A percentile compares a stretch with the other conserved stretches of the same genome.
phyloP scores from a whole-genome alignment of 2,888 invertebrate species.

The Dyspetes luteomarginatus region DNA sequence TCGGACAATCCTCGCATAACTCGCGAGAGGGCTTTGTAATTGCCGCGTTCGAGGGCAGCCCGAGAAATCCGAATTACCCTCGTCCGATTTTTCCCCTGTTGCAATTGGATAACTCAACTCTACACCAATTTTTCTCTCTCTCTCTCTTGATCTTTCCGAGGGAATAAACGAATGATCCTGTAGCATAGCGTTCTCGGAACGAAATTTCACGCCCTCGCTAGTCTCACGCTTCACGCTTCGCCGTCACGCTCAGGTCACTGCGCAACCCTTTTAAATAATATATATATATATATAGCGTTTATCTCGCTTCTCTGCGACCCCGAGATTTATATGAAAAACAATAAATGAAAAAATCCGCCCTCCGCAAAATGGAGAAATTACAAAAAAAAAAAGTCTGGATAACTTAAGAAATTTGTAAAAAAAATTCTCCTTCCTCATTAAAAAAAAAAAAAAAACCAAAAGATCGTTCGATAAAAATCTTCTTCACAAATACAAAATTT shows the following conservation, averaged over 20 bases:
- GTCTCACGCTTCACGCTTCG: constrained; percentile 30
- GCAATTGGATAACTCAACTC: constrained; percentile 54
- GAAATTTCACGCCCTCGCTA: constrained; percentile 57
- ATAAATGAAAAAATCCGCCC: constrained; percentile 1
- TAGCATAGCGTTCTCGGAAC: constrained; percentile 49
- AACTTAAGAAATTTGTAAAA: too few species aligned
- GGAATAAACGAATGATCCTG: constrained; percentile 38
- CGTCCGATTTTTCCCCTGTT: constrained; percentile 11
- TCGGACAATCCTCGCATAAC: neutral
- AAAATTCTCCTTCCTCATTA: too few species aligned
- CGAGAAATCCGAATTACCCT: constrained; percentile 45
- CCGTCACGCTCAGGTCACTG: constrained; percentile 51
- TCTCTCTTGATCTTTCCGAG: constrained; percentile 8
- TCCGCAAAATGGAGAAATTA: constrained; percentile 30
- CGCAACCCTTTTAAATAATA: constrained; percentile 41
- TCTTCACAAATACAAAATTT: too few species aligned
- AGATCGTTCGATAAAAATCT: too few species aligned
- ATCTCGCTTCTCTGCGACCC: constrained; percentile 33
- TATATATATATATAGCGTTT: too few species aligned
- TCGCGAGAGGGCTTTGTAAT: constrained; percentile 14
- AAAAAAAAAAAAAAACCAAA: too few species aligned
- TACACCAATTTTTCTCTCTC: neutral
- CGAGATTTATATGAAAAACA: constrained; percentile 24
- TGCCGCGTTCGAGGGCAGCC: constrained; percentile 21
- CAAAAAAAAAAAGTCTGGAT: neutral